phyloP scores from a whole-genome alignment of 1,140 invertebrate genomes.

The Phenacoccus solenopsis region DNA sequence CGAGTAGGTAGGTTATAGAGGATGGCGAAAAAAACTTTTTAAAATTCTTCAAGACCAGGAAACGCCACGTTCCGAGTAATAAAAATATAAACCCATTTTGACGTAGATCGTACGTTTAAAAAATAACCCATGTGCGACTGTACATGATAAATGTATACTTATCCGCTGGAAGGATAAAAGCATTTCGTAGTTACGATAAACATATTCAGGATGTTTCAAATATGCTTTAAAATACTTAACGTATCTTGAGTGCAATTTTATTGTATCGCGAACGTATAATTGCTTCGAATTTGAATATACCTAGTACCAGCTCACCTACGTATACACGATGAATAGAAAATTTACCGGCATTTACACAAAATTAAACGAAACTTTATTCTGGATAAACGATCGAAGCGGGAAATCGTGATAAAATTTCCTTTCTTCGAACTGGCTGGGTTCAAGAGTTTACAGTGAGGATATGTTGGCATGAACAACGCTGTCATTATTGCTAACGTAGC shows the following conservation, averaged over 20 bases:
- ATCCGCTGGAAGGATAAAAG: not conserved
- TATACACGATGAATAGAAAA: too few species aligned
- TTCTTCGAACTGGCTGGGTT: too few species aligned
- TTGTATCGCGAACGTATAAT: not conserved
- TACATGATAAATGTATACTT: constrained; percentile 3
- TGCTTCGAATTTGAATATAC: constrained; percentile 2
- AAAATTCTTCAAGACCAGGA: not conserved
- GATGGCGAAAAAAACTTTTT: too few species aligned
- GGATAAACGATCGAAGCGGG: too few species aligned
- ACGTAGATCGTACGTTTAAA: not conserved
- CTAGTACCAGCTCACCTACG: too few species aligned
- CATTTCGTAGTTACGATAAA: constrained; percentile 2
- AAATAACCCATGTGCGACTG: constrained; percentile 1
- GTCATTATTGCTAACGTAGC: too few species aligned
- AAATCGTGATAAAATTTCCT: too few species aligned
- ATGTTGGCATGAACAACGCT: too few species aligned
- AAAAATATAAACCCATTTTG: not conserved
- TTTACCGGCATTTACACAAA: too few species aligned
- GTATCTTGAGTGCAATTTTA: not conserved
- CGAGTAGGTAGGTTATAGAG: too few species aligned
- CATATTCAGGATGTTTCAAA: not conserved
- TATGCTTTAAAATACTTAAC: not conserved
- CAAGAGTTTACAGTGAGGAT: too few species aligned
- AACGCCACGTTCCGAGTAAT: not conserved
- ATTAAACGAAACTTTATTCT: too few species aligned